phyloP scores from a whole-genome alignment of 2,797 vertebrate species.

The Acomys russatus region DNA sequence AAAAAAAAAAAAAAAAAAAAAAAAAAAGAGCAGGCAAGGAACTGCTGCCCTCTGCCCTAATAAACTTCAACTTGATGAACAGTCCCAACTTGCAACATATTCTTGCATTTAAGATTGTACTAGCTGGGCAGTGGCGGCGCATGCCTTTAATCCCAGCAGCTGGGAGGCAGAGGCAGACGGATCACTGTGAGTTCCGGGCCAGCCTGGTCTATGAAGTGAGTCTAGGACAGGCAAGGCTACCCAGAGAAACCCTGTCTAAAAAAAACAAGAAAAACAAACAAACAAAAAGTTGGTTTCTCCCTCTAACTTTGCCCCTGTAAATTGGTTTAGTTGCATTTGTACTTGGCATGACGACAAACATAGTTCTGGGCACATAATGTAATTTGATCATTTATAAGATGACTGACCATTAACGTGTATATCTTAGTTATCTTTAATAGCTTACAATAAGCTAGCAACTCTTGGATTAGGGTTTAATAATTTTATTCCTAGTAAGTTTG shows the following conservation, averaged over 20 bases:
- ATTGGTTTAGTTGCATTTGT: neutral
- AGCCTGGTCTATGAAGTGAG: too few relatives aligned
- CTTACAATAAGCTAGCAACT: neutral
- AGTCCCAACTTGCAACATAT: too few relatives aligned
- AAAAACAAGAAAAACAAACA: neutral
- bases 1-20: neutral
- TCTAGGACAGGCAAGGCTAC: too few relatives aligned
- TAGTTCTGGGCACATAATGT: neutral
- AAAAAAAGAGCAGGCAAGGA: too few relatives aligned
- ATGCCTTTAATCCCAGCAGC: too few relatives aligned
- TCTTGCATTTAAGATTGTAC: too few relatives aligned
- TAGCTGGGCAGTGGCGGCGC: too few relatives aligned
- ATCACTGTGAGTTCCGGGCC: too few relatives aligned
- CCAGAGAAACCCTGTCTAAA: too few relatives aligned
- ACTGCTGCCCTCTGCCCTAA: too few relatives aligned
- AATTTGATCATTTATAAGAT: neutral
- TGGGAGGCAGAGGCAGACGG: too few relatives aligned
- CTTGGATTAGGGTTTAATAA: neutral
- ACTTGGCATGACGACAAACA: neutral
- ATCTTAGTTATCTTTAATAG: neutral
- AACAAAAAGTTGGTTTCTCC: neutral
- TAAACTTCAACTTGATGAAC: too few relatives aligned
- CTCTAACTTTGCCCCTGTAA: neutral
- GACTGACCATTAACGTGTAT: neutral
- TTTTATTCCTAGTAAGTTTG: neutral